Base-by-base conservation (phyloP, 2,113 vertebrate genomes). In the Aix galericulata region DNA sequence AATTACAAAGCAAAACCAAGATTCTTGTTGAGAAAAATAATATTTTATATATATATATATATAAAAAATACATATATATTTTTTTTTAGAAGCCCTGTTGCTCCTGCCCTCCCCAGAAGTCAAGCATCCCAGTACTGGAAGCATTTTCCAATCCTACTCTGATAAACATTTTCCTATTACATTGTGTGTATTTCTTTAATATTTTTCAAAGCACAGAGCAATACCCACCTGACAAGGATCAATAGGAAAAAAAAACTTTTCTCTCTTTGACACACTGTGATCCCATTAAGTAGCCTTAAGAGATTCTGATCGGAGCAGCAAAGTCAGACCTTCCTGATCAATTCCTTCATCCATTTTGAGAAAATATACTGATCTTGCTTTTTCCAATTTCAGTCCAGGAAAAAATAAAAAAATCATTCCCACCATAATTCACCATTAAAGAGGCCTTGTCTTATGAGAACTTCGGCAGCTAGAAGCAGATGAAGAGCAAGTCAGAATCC, bases 401-500 rank as follows among this genome's bases (percentile, higher is more conserved):
- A 84, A 48, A 46, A 44, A n/a, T n/a, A n/a, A n/a, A 46, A 48
- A 94, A 94, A 58, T 23, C 86, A 55, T 86, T 86, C 72, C 86
- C 52, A 17, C 58, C 73, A 8, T 94, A 97, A 97, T 91, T 95
- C 91, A 92, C 92, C 94, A 72, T 96, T 88, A 84, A 12, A 96
- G 92, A 86, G 92, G 82, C 69, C 93, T 74, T 92, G 91, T 94
- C 72, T 2, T 55, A 94, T 77, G 92, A 56, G 73, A 64, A 48
- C 68, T 81, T 93, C 82, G 86, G 73, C 96, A 60, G 88, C 83
- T 83, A 64, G 69, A 53, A 77, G 80, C 86, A 91, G 93, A 69
- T 46, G 85, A 82, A 71, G 50, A 82, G 50, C 1, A 2, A 64
- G 44, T 29, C 44, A 52, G 80, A 56, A 53, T 10, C 72, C 76